Conservation (phyloP, 1,140 invertebrate species). For the Bombus consobrinus region DNA sequence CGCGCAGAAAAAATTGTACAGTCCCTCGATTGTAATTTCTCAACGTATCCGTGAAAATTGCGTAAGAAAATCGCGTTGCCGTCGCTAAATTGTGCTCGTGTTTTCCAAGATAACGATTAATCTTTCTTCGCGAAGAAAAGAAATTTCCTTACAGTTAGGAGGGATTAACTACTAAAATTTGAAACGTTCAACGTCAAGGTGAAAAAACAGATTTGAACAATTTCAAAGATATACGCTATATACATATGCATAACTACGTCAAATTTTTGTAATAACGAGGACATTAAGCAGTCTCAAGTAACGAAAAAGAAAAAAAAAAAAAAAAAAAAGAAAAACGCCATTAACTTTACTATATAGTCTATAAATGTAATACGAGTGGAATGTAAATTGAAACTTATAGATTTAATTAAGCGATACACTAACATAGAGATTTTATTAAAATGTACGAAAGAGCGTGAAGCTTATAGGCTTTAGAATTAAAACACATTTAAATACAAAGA, state of each 20-base stretch:
- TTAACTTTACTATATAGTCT: conserved; percentile 22
- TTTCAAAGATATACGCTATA: neutral
- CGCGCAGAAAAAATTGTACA: neutral
- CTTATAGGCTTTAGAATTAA: conserved; percentile 19
- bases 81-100: no score
- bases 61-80: no score
- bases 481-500: neutral
- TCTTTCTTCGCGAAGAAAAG: no score
- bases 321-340: neutral
- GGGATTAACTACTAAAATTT: no score
- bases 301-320: neutral
- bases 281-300: neutral
- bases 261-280: neutral
- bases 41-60: neutral
- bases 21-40: neutral
- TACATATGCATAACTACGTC: neutral
- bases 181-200: rapidly evolving
- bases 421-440: conserved; percentile 21
- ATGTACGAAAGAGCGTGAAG: neutral
- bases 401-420: neutral
- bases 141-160: no score
- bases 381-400: conserved; percentile 14
- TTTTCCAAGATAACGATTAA: no score
- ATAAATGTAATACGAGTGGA: conserved; percentile 19
- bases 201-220: neutral